Evolutionary conservation across 2,888 invertebrate species (phyloP), one percentile per base, ranked within the genome.

Genomic region (Nebria brevicollis): DNA sequence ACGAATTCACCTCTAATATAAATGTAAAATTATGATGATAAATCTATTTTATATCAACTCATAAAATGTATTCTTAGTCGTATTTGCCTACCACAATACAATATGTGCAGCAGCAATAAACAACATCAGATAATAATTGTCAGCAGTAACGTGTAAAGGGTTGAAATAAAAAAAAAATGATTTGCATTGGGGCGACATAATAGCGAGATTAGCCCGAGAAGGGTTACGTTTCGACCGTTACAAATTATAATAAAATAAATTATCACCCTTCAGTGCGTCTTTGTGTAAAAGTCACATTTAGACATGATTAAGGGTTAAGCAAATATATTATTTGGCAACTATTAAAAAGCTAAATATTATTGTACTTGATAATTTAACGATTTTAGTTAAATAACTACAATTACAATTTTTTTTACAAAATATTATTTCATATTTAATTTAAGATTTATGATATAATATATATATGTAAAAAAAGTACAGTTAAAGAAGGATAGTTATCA

Each of bases 231-330:
- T 54, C 11, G 80, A 80, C 80, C 80, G 80, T 80, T 80, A 80
- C 80, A 80, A 80, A 80, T 80, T 80, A 80, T 68, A 80, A 80
- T 80, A 80, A 80, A 80, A 80, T 80, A 75, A 64, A 64, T 75
- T 75, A 75, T 75, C 75, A 75, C 15, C 64, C 54, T 54, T 54
- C 54, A 54, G 11, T 54, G 13, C 7, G 54, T 54, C 54, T 54
- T 54, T 54, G 54, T 54, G 54, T 13, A 11, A 54, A 54, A 54
- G 54, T 54, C 54, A 54, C 4, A 54, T 54, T 54, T 54, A 8
- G 54, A 54, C 54, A 54, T 54, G 54, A 54, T 54, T 54, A 54
- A 54, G 13, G 54, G 54, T 54, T 54, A 54, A 54, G 13, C 13
- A 54, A 54, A 54, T 54, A 54, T 54, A 11, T 54, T 54, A 54